A percentile compares a stretch with the other conserved stretches of the same genome.
Evolutionary conservation across 2,797 vertebrate species (phyloP).

Genomic region (Bryconaethiops microstoma): DNA sequence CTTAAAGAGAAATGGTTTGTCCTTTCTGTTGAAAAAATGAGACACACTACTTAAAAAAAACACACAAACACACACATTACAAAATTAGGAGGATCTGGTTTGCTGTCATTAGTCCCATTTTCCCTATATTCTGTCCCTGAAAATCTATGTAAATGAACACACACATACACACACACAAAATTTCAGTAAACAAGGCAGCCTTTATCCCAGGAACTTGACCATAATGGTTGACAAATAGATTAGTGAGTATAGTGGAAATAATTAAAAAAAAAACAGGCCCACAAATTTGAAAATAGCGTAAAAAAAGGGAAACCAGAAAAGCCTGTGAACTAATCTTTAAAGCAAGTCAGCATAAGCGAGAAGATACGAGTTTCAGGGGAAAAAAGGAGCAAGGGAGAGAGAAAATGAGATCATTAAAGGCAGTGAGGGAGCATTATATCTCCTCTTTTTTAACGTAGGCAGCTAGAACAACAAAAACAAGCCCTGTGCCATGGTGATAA

Average conservation of each 20-base stretch:
- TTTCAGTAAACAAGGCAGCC: neutral
- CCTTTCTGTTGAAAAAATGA: too few species aligned
- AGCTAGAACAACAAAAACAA: conserved; percentile 72
- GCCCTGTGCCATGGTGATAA: conserved; percentile 73
- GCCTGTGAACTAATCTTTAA: conserved; percentile 68
- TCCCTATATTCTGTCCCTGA: too few species aligned
- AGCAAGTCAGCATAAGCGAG: conserved; percentile 62
- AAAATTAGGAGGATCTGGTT: too few species aligned
- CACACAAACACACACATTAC: too few species aligned
- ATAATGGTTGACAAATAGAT: conserved; percentile 58
- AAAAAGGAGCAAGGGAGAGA: conserved; percentile 37
- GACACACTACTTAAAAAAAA: too few species aligned
- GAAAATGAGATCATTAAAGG: conserved; percentile 75
- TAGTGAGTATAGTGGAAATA: conserved; percentile 53
- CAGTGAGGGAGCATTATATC: conserved; percentile 70
- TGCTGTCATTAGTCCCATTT: too few species aligned
- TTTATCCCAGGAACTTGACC: conserved; percentile 22
- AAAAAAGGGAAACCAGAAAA: conserved; percentile 35
- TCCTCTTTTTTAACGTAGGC: conserved; percentile 61
- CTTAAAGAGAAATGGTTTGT: too few species aligned
- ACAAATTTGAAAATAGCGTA: conserved; percentile 14
- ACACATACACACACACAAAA: too few species aligned
- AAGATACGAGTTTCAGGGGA: conserved; percentile 19
- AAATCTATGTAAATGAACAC: too few species aligned
- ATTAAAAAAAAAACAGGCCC: neutral